Evolutionary conservation across 2,113 vertebrate species (phyloP).

Genomic region (Chaetorhynchus papuensis): DNA sequence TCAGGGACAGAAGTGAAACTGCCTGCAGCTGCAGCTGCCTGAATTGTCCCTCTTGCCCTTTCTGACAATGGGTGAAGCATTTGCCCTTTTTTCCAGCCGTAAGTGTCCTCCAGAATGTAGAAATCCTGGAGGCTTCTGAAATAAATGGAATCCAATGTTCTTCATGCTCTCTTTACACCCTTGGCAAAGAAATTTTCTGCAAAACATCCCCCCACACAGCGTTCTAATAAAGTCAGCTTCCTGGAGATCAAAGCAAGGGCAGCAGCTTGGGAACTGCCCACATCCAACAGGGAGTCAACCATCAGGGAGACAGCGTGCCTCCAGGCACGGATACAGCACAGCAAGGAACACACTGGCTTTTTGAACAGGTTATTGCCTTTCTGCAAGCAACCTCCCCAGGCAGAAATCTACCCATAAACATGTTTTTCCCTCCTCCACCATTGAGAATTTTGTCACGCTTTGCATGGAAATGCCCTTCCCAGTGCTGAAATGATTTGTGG

Average conservation of each 20-base stretch:
- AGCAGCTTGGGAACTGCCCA: not conserved
- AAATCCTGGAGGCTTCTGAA: not conserved
- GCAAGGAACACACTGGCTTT: not conserved
- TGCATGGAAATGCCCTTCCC: not conserved
- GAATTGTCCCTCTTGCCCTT: not conserved
- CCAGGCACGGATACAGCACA: not conserved
- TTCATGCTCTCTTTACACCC: not conserved
- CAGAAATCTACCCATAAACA: not conserved
- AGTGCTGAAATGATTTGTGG: not conserved
- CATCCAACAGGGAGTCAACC: not conserved
- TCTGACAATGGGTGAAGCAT: not conserved
- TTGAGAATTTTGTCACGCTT: accelerated
- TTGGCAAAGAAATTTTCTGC: not conserved
- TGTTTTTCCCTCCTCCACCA: not conserved
- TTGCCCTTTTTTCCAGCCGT: not conserved
- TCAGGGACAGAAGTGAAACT: not conserved
- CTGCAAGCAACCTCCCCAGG: not conserved
- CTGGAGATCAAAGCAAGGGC: not conserved
- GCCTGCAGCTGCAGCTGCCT: not conserved
- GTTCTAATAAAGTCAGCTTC: not conserved
- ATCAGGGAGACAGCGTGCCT: not conserved
- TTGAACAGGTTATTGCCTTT: not conserved
- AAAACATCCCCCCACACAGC: not conserved
- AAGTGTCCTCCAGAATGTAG: not conserved
- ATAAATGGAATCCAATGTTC: not conserved